Evolutionary conservation across 2,797 vertebrate genomes (phyloP), one percentile per base, ranked within the genome.

Genomic region (Babyrousa celebensis): DNA sequence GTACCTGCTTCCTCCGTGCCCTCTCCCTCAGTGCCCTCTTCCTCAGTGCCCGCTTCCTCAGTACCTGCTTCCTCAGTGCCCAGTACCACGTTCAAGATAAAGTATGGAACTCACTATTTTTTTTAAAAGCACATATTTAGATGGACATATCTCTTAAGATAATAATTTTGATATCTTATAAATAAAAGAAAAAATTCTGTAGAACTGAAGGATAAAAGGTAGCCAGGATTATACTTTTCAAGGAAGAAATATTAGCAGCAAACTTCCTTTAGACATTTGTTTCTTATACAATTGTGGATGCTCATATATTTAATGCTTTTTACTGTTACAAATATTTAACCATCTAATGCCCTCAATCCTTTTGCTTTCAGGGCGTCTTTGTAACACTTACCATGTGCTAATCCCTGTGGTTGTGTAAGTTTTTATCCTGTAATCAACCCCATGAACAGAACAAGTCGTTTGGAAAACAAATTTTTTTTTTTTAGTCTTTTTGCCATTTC

Each of bases 91-190:
- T n/a, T 58, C 18, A 5, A 4, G 25, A 5, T 11, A 9, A 75
- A 58, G 56, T 6, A 1, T 0, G 5, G 70, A 12, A 52, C 27
- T 9, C 40, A 0, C 5, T 17, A 0, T 23, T 67, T 36, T 36
- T 14, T 17, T n/a, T 6, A 16, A 21, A 68, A 29, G 21, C 5
- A 12, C 12, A 0, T 14, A 23, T 8, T 36, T 17, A 68, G 40
- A 40, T 5, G 10, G 58, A 5, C 18, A 1, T 25, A 5, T 20
- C n/a, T 56, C 5, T 63, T 52, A 12, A 11, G 16, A 52, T 29
- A 75, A 21, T 54, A 8, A 79, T 89, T 78, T 58, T 14, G 4
- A 48, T 67, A 63, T 40, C 20, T 6, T 40, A 40, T 36, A 18
- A 60, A 52, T 23, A 17, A 15, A 62, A 6, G 9, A 11, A 2